Base-by-base conservation (phyloP, 2,113 vertebrate species). In the Scartelaos histophorus region DNA sequence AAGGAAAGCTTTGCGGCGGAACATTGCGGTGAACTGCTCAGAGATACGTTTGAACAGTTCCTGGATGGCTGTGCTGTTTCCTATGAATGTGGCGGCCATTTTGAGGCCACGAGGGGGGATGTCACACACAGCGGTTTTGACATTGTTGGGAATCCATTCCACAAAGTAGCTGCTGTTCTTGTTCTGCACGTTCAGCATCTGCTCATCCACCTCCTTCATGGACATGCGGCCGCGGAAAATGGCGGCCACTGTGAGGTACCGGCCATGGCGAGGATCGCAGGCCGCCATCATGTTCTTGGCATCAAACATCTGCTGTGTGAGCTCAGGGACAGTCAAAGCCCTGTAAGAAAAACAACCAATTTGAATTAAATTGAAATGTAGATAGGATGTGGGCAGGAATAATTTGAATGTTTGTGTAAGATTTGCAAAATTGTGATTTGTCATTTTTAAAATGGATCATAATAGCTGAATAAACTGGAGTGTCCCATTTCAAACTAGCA, bases 141-240 rank as follows among this genome's bases (percentile, higher is more conserved):
- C 96, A 0, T 97, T 98, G 91, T 98, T 98, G 73, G 97, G 96
- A 83, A 98, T 98, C 97, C 97, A 98, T 72, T 97, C 96, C 34
- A 97, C 96, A 0, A 98, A 98, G 85, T 98, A 98, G 88, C 94
- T 95, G 92, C 96, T 98, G 92, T 98, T 98, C 92, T 97, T 98
- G 92, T 92, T 98, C 93, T 98, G 97, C 3, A 93, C 94, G 0
- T 96, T 96, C 22, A 96, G 90, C 95, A 96, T 96, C 92, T 96
- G 95, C 87, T 94, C 93, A 0, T 93, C 93, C 25, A 94, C 93
- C 73, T 94, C 93, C 82, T 94, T 94, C 93, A 94, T 94, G 84
- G 93, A 94, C 93, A 94, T 94, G 78, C 93, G 93, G 5, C 93
- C 93, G 9, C 93, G 83, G 90, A 94, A 94, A 71, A 94, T 92